Evolutionary conservation across 2,888 invertebrate species (phyloP).

Genomic region (Latrodectus elegans): DNA sequence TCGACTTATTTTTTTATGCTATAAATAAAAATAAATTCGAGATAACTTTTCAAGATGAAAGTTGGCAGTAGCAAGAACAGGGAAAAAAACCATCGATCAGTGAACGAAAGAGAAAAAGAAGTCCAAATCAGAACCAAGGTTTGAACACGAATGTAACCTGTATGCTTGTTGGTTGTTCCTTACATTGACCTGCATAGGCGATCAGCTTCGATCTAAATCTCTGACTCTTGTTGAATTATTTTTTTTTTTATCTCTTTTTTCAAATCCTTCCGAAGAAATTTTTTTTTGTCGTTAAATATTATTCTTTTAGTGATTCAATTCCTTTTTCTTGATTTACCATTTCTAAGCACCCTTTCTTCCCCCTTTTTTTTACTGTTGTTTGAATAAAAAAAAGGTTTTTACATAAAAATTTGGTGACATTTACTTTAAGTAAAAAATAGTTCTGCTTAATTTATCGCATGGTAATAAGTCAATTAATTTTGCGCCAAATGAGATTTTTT

Average conservation of each 20-base stretch:
- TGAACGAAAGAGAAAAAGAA: constrained; percentile 13
- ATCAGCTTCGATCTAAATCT: constrained; percentile 47
- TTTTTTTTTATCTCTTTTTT: constrained; percentile 11
- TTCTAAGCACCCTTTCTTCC: constrained; percentile 22
- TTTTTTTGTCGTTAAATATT: constrained; percentile 50
- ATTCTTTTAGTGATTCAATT: constrained; percentile 43
- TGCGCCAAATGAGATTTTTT: neutral
- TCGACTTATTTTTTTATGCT: constrained; percentile 18
- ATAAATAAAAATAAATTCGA: constrained; percentile 22
- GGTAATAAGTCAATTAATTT: constrained; percentile 60
- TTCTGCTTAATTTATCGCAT: constrained; percentile 30
- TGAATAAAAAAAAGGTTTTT: neutral
- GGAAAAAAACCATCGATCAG: constrained; percentile 50
- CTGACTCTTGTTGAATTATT: neutral
- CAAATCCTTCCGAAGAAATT: constrained; percentile 5
- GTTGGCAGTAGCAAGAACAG: constrained; percentile 35
- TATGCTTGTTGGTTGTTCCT: constrained; percentile 42
- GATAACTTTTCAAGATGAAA: constrained; percentile 18
- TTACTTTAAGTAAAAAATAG: neutral
- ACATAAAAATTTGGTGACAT: constrained; percentile 8
- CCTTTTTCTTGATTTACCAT: constrained; percentile 41
- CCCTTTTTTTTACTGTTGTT: neutral
- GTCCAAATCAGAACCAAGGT: constrained; percentile 55
- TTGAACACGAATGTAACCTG: constrained; percentile 66
- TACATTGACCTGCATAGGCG: constrained; percentile 62